Conservation (phyloP, 2,797 vertebrate species). For the Alca torda region DNA sequence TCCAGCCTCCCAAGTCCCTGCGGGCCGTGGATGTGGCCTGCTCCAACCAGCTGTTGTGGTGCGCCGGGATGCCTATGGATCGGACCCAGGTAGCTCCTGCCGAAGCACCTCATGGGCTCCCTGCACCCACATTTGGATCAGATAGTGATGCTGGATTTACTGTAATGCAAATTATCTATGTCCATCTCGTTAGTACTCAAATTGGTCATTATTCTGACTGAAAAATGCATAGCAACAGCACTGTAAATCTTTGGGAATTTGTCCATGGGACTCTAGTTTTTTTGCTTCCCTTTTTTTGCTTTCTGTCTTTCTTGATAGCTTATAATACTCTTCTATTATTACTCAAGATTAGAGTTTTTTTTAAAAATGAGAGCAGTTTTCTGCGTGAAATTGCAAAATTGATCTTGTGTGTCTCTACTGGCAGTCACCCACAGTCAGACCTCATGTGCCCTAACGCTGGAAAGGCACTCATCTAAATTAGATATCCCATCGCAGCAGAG, state of each 20-base stretch:
- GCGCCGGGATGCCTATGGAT: background rate
- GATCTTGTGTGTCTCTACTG: conserved; percentile 33
- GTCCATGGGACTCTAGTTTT: background rate
- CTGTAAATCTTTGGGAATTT: conserved; percentile 36
- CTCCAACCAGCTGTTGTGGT: background rate
- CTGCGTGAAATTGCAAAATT: conserved; percentile 65
- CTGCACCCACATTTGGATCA: background rate
- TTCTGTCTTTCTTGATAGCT: conserved; percentile 17
- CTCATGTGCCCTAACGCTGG: background rate
- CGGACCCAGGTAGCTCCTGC: background rate
- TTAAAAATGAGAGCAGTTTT: conserved; percentile 34
- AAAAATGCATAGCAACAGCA: background rate
- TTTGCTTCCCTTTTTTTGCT: conserved; percentile 29
- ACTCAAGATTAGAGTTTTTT: conserved; percentile 28
- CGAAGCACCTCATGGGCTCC: background rate
- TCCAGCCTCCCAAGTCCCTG: background rate
- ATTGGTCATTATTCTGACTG: conserved; percentile 14
- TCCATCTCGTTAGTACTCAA: background rate
- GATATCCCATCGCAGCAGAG: conserved; percentile 12
- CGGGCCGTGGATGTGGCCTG: rapidly evolving
- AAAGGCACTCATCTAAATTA: conserved; percentile 57
- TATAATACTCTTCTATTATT: conserved; percentile 24
- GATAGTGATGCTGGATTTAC: background rate
- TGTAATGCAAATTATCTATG: background rate
- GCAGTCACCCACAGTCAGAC: conserved; percentile 31